phyloP scores from a whole-genome alignment of 2,113 vertebrate species.

The Dendropsophus ebraccatus region DNA sequence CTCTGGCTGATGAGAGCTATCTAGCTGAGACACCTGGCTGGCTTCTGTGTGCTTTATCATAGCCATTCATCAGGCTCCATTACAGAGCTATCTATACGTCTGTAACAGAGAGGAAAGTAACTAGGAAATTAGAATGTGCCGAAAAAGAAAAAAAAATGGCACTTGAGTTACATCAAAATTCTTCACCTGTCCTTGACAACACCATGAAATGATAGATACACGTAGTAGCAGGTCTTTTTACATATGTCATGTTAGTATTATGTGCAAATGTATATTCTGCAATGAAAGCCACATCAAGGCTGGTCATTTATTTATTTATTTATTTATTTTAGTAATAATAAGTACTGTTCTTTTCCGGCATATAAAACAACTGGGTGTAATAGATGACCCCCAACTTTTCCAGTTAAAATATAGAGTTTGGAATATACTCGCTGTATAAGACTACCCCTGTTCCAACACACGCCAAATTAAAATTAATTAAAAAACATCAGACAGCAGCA shows the following conservation, averaged over 20 bases:
- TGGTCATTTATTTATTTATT: too few relatives aligned
- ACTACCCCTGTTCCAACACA: too few relatives aligned
- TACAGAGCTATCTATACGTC: conserved; percentile 50
- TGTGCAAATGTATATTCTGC: background rate
- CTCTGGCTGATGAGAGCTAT: conserved; percentile 52
- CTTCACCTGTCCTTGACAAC: conserved; percentile 20
- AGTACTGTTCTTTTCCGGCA: too few relatives aligned
- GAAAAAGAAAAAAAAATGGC: conserved; percentile 14
- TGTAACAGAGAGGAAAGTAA: conserved; percentile 39
- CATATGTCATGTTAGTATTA: background rate
- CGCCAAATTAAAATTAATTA: too few relatives aligned
- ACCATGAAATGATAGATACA: background rate
- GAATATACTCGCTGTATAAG: too few relatives aligned
- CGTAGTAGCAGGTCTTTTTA: background rate
- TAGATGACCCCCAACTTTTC: too few relatives aligned
- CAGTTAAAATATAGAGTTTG: too few relatives aligned
- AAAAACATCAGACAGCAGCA: too few relatives aligned
- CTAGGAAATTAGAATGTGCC: conserved; percentile 44
- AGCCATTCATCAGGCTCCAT: conserved; percentile 53
- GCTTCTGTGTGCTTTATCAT: conserved; percentile 54
- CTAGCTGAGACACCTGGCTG: conserved; percentile 56
- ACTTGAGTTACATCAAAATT: conserved; percentile 23
- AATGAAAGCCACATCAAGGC: background rate
- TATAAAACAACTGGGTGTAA: too few relatives aligned
- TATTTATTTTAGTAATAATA: too few relatives aligned